Base-by-base conservation (phyloP, 2,888 invertebrate genomes). In the Oegoconia quadripuncta region DNA sequence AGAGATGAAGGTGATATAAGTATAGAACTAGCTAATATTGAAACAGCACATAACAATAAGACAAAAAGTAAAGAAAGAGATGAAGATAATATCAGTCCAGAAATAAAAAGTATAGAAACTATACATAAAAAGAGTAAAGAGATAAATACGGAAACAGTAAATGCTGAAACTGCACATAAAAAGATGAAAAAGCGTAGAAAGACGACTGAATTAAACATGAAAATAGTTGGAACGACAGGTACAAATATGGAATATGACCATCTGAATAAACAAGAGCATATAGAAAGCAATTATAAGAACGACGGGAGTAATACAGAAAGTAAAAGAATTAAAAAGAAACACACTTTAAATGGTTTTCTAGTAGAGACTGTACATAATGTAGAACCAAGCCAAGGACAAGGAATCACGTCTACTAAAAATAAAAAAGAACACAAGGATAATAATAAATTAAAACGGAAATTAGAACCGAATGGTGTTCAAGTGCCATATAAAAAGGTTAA, bases 241-340 rank as follows among this genome's bases (percentile, higher is more conserved):
- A n/a, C n/a, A n/a, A n/a, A n/a, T n/a, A n/a, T n/a, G n/a, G n/a
- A n/a, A n/a, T n/a, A n/a, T n/a, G n/a, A n/a, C n/a, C n/a, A n/a
- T n/a, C n/a, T n/a, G n/a, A n/a, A n/a, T n/a, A n/a, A n/a, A 31
- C 9, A 31, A 17, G 11, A 3, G 11, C 1, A n/a, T 16, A 15
- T 9, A 25, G 15, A 13, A 33, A 20, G 14, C 13, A 5, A 8
- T 13, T 27, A 8, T 5, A 11, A 25, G n/a, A 25, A 11, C 25
- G n/a, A 25, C 4, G 4, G 25, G 3, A 13, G 14, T 25, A 5
- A 12, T 22, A 34, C 34, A 17, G 18, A 37, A 18, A 12, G 22
- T 32, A 28, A 23, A 28, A 56, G 55, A 29, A 72, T 65, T 46
- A 75, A 70, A 37, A 73, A 64, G 32, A 71, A 69, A 44, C 49